Base-by-base conservation (phyloP, 2,113 vertebrate genomes). In the Gracilinanus agilis region DNA sequence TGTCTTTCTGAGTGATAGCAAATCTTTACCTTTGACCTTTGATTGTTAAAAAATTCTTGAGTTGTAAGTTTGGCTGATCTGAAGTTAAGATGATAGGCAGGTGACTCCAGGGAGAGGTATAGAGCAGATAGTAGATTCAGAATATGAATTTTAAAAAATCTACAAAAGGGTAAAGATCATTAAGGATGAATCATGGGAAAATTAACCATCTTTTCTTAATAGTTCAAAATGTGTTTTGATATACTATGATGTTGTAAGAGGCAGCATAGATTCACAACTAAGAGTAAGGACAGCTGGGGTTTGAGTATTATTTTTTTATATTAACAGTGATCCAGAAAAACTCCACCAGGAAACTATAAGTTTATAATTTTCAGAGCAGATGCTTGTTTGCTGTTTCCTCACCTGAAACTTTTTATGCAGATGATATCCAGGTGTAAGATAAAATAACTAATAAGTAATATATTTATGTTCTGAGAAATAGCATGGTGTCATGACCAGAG, bases 141-240 rank as follows among this genome's bases (percentile, higher is more conserved):
- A 75, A 16, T 40, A 83, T 21, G 34, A 25, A 83, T 40, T 49
- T 49, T 49, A 83, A 83, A 23, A 83, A 83, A 83, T 40, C 6
- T 40, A 7, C n/a, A 83, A 40, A 19, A 40, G 16, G 19, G n/a
- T 40, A 83, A 83, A 83, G 67, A n/a, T 83, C n/a, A 21, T 83
- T 40, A 83, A 83, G 24, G 29, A 11, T 24, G n/a, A 24, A 90
- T 13, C 53, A 13, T 24, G 3, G 23, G 0, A 13, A 23, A 4
- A 24, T 93, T 83, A 89, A 88, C 0, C 34, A 44, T n/a, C 94
- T 95, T 94, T 55, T 53, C 91, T 90, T 95, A 90, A 94, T 92
- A 89, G 24, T 93, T 96, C 93, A 24, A 3, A 54, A 67, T 53
- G 27, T 25, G 95, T 40, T 40, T 83, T 83, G 6, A 83, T 7